Base-by-base conservation (phyloP, 2,797 vertebrate species). In the Poecilia picta region DNA sequence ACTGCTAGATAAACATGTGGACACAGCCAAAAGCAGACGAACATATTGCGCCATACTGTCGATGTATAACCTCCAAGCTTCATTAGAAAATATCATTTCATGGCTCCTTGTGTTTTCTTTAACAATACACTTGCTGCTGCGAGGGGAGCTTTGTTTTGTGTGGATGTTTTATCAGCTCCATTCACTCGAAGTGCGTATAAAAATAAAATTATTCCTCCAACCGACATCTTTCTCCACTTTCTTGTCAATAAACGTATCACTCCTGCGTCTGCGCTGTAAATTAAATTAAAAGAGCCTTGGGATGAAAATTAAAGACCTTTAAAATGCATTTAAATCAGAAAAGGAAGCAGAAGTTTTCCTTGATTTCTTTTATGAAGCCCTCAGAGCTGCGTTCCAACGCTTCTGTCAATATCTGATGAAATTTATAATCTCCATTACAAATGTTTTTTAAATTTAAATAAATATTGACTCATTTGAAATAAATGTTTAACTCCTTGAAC, bases 301-400 rank as follows among this genome's bases (percentile, higher is more conserved):
- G 89, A 94, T 94, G 94, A 92, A 95, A 95, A 95, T 95, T 91
- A 95, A 94, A 94, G 93, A 93, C 89, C 91, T 90, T 89, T 87
- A 87, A 84, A 92, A 93, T 85, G 76, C 89, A 81, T 91, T 93
- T 81, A 85, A 92, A 92, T 94, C 91, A 93, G 88, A 89, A 89
- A 75, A 73, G 85, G 81, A 82, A 87, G 89, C 8, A 70, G 79
- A 91, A 90, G 91, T 92, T 94, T 90, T 93, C 91, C 94, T 90
- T 87, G 91, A 84, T 88, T 93, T 94, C 91, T 82, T 95, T 94
- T 87, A 93, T 80, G 92, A 94, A 87, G 78, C 81, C 89, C 88
- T 90, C 76, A 78, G 87, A 88, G 90, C 84, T 82, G 87, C 86
- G 86, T 87, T 89, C 64, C 47, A 78, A 81, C 81, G 83, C 82